Base-by-base conservation (phyloP, 2,113 vertebrate species). In the Electrona antarctica region DNA sequence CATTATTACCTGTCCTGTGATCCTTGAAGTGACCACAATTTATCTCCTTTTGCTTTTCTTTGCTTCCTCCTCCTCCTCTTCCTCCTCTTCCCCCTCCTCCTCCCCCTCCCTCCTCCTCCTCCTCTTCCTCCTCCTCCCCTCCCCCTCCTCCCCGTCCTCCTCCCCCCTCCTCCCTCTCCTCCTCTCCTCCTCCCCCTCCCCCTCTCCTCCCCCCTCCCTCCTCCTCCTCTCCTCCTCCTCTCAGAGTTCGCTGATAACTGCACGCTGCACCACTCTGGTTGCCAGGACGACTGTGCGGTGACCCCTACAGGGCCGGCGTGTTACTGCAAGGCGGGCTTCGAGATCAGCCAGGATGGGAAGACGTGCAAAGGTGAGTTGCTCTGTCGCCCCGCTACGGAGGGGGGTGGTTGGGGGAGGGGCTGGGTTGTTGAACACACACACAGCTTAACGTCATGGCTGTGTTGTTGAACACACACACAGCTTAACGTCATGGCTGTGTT, bases 301-400 rank as follows among this genome's bases (percentile, higher is more conserved):
- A 98, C 95, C 0, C 92, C 93, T 46, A 76, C 14, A 0, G 97
- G 96, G 0, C 88, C 96, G 0, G 70, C 81, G 64, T 98, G 98
- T 89, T 99, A 96, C 91, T 99, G 98, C 87, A 96, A 96, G 87
- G 92, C 13, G 67, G 95, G 94, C 50, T 98, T 94, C 71, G 96
- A 97, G 87, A 94, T 99, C 80, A 91, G 93, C 4, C 84, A 91
- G 1, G 96, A 99, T 8, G 84, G 94, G 55, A 96, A 94, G 88
- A 93, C 88, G 28, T 99, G 98, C 90, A 97, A 95, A 95, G 98
- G 98, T 99, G 6, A 71, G 94, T 51, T 10, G 4, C 12, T 62
- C n/a, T 47, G 12, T 11, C 12, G 11, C 10, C 51, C 1, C 13
- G 50, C 50, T 52, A n/a, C n/a, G n/a, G n/a, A n/a, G n/a, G n/a